A percentile compares a stretch with the other conserved stretches of the same genome.
These are phyloP conservation scores for Trematomus bernacchii DNA, from an alignment of 2,797 vertebrate species.

Conservation along the genomic window DNA sequence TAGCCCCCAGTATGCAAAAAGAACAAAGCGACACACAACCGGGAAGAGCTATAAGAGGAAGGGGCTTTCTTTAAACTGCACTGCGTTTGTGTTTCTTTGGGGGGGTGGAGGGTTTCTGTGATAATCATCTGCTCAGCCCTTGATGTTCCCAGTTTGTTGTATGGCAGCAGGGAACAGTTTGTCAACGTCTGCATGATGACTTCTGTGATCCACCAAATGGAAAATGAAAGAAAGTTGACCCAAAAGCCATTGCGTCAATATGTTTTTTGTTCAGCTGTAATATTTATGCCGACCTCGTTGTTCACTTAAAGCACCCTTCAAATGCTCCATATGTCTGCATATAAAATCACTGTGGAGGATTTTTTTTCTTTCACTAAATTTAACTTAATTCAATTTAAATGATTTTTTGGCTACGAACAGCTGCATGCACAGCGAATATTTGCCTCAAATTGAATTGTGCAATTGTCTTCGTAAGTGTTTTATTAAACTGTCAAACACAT, in stretches of 20 bases:
- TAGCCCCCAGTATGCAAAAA: slow-evolving; percentile 56
- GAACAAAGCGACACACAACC: slow-evolving; percentile 59
- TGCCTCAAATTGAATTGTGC: slow-evolving; percentile 49
- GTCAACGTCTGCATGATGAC: slow-evolving; percentile 22
- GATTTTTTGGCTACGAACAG: slow-evolving; percentile 13
- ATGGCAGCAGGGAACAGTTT: slow-evolving; percentile 44
- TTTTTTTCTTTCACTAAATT: slow-evolving; percentile 16
- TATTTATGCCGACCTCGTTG: slow-evolving; percentile 12
- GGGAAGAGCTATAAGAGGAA: slow-evolving; percentile 32
- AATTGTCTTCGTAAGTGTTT: slow-evolving; percentile 65
- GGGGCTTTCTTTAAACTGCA: slow-evolving; percentile 46
- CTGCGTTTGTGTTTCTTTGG: slow-evolving; percentile 28
- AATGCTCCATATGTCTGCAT: slow-evolving; percentile 19
- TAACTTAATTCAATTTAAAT: slow-evolving; percentile 30
- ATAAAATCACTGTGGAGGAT: slow-evolving; percentile 11
- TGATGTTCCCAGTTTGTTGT: slow-evolving; percentile 54
- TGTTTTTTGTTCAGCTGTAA: slow-evolving; percentile 14
- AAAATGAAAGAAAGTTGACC: background rate
- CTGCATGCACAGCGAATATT: slow-evolving; percentile 34
- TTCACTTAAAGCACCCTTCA: slow-evolving; percentile 2
- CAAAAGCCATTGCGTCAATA: background rate
- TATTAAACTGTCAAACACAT: slow-evolving; percentile 77
- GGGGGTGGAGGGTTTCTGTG: slow-evolving; percentile 34
- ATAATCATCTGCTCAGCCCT: slow-evolving; percentile 52
- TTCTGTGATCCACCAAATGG: slow-evolving; percentile 8